Base-by-base conservation (phyloP, 2,888 invertebrate species). In the Prosapia bicincta region DNA sequence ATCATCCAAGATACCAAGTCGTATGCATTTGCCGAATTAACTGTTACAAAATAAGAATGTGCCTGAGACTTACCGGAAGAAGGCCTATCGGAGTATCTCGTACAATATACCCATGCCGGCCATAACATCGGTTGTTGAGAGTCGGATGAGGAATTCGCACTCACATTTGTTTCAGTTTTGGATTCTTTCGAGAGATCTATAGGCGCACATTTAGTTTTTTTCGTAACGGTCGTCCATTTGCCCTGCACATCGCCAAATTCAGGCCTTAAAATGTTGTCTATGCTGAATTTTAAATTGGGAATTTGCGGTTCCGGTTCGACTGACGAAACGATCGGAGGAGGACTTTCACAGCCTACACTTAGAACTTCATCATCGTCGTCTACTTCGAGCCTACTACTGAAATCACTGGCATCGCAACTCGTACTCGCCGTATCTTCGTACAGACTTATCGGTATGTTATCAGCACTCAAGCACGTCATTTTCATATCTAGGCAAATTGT, bases 91-190 rank as follows among this genome's bases (percentile, higher is more conserved):
- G 93, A 93, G 85, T 98, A 98, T 84, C 98, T 89, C 9, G 98
- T 98, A 87, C 98, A 98, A 86, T 96, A 98, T 75, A 98, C 96
- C 98, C 98, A 98, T 1, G 98, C 97, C 0, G 98, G 98, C 95
- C 96, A 96, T 30, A 94, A 76, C 6, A 76, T 74, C 24, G 72
- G 72, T n/a, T 72, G 76, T 26, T 69, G 70, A 13, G 71, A 38
- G 68, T 70, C 66, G 0, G 75, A 24, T 24, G 74, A 54, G 54
- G 69, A 25, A n/a, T 69, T 69, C 26, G 23, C 66, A 20, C 66
- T 32, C 10, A 26, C 65, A 15, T 28, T 68, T 15, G 30, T 54
- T 28, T 66, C 66, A 1, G 72, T 26, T 24, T 66, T 26, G 13
- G 67, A 67, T 38, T 76, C 74, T 67, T 74, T 76, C 23, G 76